A percentile compares a stretch with the other conserved stretches of the same genome.
These are phyloP conservation scores for Melanotaenia pygmaea DNA, from an alignment of 2,797 vertebrate species.

Conservation along the genomic window DNA sequence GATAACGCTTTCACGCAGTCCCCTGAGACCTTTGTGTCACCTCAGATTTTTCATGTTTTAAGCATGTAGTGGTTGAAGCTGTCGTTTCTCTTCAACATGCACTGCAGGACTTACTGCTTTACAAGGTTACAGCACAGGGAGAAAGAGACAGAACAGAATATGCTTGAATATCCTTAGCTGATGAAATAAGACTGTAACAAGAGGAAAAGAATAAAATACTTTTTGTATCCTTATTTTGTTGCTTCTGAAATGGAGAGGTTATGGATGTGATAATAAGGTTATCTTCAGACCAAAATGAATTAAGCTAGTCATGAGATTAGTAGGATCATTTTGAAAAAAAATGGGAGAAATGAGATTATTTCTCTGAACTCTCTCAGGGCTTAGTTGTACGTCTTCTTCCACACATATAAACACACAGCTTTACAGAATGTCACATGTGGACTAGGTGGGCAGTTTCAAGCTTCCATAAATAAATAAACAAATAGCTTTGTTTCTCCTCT, in stretches of 20 bases:
- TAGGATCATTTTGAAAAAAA: background rate
- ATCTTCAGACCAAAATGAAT: background rate
- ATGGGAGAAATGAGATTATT: slow-evolving; percentile 7
- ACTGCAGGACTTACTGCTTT: too few relatives aligned
- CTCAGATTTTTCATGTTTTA: too few relatives aligned
- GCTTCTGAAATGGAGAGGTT: background rate
- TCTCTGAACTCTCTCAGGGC: background rate
- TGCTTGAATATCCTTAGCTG: background rate
- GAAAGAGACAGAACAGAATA: too few relatives aligned
- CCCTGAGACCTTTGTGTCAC: too few relatives aligned
- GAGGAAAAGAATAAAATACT: background rate
- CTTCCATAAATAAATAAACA: slow-evolving; percentile 9
- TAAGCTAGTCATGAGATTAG: background rate
- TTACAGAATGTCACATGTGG: slow-evolving; percentile 5
- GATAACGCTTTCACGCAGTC: background rate
- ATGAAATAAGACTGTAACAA: background rate
- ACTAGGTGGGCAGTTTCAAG: slow-evolving; percentile 12
- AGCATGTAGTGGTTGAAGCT: too few relatives aligned
- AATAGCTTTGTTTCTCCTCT: slow-evolving; percentile 8
- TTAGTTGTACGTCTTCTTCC: background rate
- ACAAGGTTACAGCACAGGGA: too few relatives aligned
- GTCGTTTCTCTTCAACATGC: too few relatives aligned
- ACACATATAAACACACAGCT: background rate
- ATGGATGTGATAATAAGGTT: background rate
- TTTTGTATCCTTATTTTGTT: background rate